Percentiles rank a stretch among this genome's conserved stretches.
These are phyloP conservation scores for Odocoileus virginianus DNA, from an alignment of 2,113 vertebrate genomes.

Conservation along the genomic window DNA sequence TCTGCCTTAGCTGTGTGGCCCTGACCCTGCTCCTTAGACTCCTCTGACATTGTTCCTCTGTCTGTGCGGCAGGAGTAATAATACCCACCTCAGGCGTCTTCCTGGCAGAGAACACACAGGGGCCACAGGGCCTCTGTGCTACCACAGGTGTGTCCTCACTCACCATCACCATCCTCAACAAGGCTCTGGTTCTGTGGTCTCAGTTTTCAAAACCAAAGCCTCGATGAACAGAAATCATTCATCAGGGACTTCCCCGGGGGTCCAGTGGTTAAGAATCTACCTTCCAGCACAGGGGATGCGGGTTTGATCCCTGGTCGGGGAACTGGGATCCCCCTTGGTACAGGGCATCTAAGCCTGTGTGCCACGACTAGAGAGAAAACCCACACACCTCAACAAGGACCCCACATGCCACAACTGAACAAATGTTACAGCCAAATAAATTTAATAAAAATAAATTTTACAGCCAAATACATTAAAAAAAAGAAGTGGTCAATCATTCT, in stretches of 20 bases:
- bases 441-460: not conserved
- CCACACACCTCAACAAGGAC: not conserved
- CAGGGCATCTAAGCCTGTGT: not conserved
- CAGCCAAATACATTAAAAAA: not conserved
- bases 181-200: not conserved
- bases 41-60: not conserved
- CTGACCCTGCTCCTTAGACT: not conserved
- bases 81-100: not conserved
- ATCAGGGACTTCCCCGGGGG: not conserved
- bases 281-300: not conserved
- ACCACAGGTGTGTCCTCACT: not conserved
- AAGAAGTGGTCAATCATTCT: not conserved
- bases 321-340: not conserved
- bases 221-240: not conserved
- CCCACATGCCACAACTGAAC: not conserved
- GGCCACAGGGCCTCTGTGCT: not conserved
- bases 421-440: not conserved
- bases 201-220: not conserved
- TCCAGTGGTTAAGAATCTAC: not conserved
- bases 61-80: not conserved
- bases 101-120: not conserved
- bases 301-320: not conserved
- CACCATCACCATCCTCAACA: accelerated
- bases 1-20: not conserved
- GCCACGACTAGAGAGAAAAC: not conserved